Evolutionary conservation across 1,140 invertebrate species (phyloP), one percentile per base, ranked within the genome.

Genomic region (Carcinoscorpius rotundicauda): DNA sequence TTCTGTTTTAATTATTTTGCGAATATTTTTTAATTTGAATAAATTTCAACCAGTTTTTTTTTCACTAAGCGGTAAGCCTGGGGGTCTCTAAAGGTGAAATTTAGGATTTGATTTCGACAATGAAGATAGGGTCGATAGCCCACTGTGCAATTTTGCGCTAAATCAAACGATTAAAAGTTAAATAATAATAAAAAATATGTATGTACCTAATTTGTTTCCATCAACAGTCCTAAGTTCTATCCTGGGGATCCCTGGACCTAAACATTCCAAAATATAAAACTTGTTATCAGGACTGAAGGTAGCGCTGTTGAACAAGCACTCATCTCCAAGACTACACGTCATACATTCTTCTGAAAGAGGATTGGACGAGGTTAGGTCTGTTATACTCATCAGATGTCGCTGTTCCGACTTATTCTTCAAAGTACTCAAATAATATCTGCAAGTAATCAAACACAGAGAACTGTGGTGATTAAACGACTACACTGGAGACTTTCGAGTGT

Each of bases 351-450:
- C 85, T 29, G 82, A 74, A 64, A 82, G 78, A 0, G 86, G 86
- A n/a, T 86, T 82, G 53, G 84, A 76, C 3, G 87, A 85, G 4
- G 84, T 84, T 4, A 64, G 68, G 61, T 82, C 73, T 76, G 79
- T 77, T 2, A 90, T 83, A 57, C 87, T 80, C 76, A 89, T 94
- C 49, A 96, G 75, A 72, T 94, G 91, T 69, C 89, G 83, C 72
- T 93, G 85, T 6, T 88, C 86, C 4, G 91, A 88, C 72, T 86
- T 82, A 5, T 81, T 83, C 70, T 87, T 83, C 2, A 89, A 88
- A 65, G 88, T 88, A 4, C 86, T 90, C 65, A 92, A 81, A 77
- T 87, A 96, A 76, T 92, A 95, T 69, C 91, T 95, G 75, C 49
- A 73, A 73, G 58, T 62, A 68, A 64, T 60, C 29, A 29, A 29